Percentiles rank a stretch among this genome's conserved stretches.
phyloP scores from a whole-genome alignment of 1,140 invertebrate species.

The Temnothorax longispinosus region DNA sequence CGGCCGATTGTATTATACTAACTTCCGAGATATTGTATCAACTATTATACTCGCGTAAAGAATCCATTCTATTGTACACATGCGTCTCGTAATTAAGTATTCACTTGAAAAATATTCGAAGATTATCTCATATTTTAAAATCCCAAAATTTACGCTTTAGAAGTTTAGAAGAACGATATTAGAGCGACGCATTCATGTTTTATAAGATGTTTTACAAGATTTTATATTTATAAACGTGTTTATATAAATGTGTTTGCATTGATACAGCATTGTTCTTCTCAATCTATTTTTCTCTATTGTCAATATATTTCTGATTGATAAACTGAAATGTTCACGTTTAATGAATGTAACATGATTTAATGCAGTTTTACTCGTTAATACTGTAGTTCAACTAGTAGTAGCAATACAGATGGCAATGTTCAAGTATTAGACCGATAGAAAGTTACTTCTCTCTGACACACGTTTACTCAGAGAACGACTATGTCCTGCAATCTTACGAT shows the following conservation, averaged over 20 bases:
- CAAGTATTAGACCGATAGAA: conserved; percentile 35
- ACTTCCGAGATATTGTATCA: conserved; percentile 39
- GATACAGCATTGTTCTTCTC: neutral
- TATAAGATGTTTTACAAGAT: neutral
- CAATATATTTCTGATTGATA: neutral
- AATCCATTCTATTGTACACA: neutral
- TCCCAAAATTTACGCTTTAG: neutral
- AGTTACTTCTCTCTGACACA: conserved; percentile 15
- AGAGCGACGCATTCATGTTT: neutral
- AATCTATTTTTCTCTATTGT: neutral
- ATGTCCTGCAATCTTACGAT: neutral
- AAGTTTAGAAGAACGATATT: neutral
- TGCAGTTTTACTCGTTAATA: neutral
- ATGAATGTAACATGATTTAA: neutral
- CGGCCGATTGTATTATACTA: conserved; percentile 42
- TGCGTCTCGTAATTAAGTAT: neutral
- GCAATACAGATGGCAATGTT: conserved; percentile 23
- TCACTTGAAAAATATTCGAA: neutral
- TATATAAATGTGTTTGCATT: neutral
- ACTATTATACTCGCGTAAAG: conserved; percentile 11
- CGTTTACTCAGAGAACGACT: neutral
- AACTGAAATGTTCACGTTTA: neutral
- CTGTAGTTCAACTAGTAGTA: neutral
- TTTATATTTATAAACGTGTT: neutral
- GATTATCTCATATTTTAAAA: neutral